Evolutionary conservation across 2,797 vertebrate species (phyloP).

Genomic region (Eupleurogrammus muticus): DNA sequence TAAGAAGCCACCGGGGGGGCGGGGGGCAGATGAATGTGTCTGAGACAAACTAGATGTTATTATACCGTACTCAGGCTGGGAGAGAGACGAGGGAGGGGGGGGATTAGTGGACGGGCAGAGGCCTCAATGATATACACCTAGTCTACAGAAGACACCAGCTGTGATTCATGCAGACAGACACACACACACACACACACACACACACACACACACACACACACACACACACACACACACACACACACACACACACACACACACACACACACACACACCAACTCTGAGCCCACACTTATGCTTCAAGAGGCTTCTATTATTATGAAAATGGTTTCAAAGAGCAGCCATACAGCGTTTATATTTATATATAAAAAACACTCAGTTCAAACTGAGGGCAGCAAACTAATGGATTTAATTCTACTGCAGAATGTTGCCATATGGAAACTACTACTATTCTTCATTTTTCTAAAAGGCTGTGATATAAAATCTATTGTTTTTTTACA

Average conservation of each 20-base stretch:
- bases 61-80: slow-evolving; percentile 69
- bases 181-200: too few species aligned
- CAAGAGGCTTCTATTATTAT: slow-evolving; percentile 27
- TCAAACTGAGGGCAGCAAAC: slow-evolving; percentile 9
- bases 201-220: too few species aligned
- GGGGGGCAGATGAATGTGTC: slow-evolving; percentile 81
- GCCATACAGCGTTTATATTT: too few species aligned
- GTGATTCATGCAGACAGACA: slow-evolving; percentile 73
- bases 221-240: too few species aligned
- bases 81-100: slow-evolving; percentile 66
- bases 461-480: too few species aligned
- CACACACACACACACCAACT: slow-evolving; percentile 49
- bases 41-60: slow-evolving; percentile 82
- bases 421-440: too few species aligned
- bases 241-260: slow-evolving; percentile 49
- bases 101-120: slow-evolving; percentile 78
- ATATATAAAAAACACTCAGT: neutral
- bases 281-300: slow-evolving; percentile 10
- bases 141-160: slow-evolving; percentile 68
- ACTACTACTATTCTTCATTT: too few species aligned
- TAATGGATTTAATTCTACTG: neutral
- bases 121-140: slow-evolving; percentile 79
- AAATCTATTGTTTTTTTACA: too few species aligned
- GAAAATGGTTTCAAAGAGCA: slow-evolving; percentile 10
- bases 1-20: slow-evolving; percentile 77